Evolutionary conservation across 2,113 vertebrate genomes (phyloP).

Genomic region (Protomyctophum bolini): DNA sequence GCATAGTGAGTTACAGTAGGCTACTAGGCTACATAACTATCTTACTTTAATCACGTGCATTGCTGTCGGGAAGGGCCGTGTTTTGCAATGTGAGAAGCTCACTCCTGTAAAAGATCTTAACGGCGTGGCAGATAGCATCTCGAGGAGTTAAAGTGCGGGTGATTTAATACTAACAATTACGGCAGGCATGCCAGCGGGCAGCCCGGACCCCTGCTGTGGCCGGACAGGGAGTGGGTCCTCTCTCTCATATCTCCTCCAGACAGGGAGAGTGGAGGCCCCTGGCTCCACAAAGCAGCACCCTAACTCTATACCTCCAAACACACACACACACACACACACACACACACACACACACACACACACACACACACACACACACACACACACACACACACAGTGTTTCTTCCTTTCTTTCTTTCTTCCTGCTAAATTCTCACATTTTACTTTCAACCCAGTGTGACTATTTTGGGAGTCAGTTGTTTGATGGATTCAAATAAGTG

Average conservation of each 20-base stretch:
- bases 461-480: no score
- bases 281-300: constrained; percentile 39
- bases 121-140: constrained; percentile 83
- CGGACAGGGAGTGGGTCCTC: constrained; percentile 79
- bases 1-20: neutral
- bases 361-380: neutral
- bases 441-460: no score
- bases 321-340: neutral
- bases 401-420: neutral
- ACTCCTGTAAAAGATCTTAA: constrained; percentile 84
- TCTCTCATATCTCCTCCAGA: constrained; percentile 83
- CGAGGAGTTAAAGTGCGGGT: constrained; percentile 81
- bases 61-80: constrained; percentile 25
- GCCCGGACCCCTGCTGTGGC: constrained; percentile 52
- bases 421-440: neutral
- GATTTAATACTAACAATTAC: constrained; percentile 89
- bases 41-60: neutral
- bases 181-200: constrained; percentile 79
- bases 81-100: constrained; percentile 81
- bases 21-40: no score
- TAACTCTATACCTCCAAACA: constrained; percentile 24
- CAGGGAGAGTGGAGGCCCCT: constrained; percentile 49
- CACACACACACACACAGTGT: neutral
- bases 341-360: neutral
- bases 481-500: no score